Conservation (phyloP, 1,140 invertebrate species). For the Hycleus cichorii region DNA sequence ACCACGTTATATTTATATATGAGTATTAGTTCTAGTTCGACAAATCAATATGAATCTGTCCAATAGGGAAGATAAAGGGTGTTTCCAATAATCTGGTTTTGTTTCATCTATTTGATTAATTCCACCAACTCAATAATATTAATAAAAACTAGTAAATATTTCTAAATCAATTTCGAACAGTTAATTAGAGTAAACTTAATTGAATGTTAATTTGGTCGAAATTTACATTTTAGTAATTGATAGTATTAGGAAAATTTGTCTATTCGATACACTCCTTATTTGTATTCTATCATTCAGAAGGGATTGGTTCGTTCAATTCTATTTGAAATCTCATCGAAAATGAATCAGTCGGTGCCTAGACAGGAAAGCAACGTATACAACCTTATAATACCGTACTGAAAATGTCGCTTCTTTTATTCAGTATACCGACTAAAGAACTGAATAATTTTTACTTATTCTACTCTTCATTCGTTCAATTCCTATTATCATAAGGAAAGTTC, state of each 20-base stretch:
- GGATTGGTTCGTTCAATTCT: conserved; percentile 16
- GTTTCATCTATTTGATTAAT: no score
- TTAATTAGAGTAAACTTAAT: no score
- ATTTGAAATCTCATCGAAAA: conserved; percentile 19
- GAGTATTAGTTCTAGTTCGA: no score
- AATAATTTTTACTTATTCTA: conserved; percentile 17
- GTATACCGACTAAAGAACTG: conserved; percentile 4
- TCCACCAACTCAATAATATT: no score
- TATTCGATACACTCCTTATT: conserved; percentile 14
- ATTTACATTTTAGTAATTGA: conserved; percentile 13
- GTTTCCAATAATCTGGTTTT: no score
- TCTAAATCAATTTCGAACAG: no score
- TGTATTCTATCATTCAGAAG: conserved; percentile 16
- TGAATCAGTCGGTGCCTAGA: conserved; percentile 11
- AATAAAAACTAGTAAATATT: no score
- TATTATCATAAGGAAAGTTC: conserved; percentile 15
- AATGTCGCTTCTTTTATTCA: conserved; percentile 13
- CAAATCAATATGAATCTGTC: no score
- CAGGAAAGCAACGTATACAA: conserved; percentile 1
- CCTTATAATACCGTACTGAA: background rate
- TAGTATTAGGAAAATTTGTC: conserved; percentile 7
- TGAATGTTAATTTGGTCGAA: no score
- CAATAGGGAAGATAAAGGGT: no score
- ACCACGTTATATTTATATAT: no score
- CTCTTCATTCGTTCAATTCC: background rate